Conservation (phyloP, 2,888 invertebrate species). For the Protonemura montana region DNA sequence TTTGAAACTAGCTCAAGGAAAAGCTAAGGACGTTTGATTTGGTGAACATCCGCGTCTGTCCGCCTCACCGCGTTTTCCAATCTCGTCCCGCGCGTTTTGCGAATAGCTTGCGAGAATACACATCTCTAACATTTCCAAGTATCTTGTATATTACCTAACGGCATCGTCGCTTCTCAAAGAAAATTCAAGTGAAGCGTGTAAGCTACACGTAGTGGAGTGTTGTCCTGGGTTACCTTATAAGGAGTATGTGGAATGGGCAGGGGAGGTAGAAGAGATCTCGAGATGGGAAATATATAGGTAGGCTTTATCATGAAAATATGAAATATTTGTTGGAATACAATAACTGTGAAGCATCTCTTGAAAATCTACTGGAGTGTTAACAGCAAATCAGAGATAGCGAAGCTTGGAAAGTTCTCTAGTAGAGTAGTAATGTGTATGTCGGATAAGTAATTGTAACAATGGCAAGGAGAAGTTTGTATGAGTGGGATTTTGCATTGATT, state of each 20-base stretch:
- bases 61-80: conserved; percentile 23
- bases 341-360: background rate
- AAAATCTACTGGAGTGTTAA: background rate
- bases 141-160: conserved; percentile 14
- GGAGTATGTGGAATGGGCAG: background rate
- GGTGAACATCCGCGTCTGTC: conserved; percentile 1
- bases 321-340: conserved; percentile 21
- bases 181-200: conserved; percentile 19
- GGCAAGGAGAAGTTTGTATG: background rate
- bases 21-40: background rate
- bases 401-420: background rate
- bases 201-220: background rate
- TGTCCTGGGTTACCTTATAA: conserved; percentile 13
- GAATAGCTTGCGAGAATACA: conserved; percentile 27
- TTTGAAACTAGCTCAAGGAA: background rate
- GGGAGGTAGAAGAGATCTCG: background rate
- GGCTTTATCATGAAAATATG: conserved; percentile 16
- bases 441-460: conserved; percentile 3
- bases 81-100: conserved; percentile 27
- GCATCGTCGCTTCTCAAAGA: conserved; percentile 13
- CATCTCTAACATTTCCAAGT: conserved; percentile 32
- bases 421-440: background rate
- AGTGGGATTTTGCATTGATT: background rate
- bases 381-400: background rate
- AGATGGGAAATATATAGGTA: background rate